Evolutionary conservation across 1,140 invertebrate species (phyloP), one percentile per base, ranked within the genome.

Genomic region (Musca vetustissima): DNA sequence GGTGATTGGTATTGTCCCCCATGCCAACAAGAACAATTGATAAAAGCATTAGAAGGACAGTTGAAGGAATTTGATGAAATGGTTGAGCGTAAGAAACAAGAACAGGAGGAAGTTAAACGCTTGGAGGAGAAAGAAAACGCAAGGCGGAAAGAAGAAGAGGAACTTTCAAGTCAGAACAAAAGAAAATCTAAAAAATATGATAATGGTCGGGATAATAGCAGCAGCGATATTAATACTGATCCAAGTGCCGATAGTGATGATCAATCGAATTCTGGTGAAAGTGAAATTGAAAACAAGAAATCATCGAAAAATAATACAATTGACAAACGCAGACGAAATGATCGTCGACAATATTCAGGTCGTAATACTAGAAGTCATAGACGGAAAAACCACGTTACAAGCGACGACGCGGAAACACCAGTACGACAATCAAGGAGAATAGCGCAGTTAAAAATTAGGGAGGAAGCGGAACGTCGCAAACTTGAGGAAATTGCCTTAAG

Each of bases 1-100:
- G 96, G 96, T 21, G 93, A 98, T 79, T 98, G 97, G 97, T 96
- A 90, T 83, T 98, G 97, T 83, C 96, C 96, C 53, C 93, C 93
- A 0, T 99, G 97, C 85, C 91, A 96, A 81, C 96, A 95, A 90
- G 86, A 86, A 69, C 85, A 86, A 69, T 81, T 97, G 13, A 87
- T 96, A 52, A 83, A 84, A n/a, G 89, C 90, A 7, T 76, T 93
- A 14, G 88, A 90, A 72, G 83, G 83, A 4, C 83, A 90, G 79
- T 74, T 88, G 73, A 72, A 85, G 71, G 86, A 89, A 73, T 89
- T 88, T 67, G 90, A 92, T 73, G 85, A 85, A n/a, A 80, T 83
- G 24, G 86, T 96, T 36, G 87, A 90, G 73, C 90, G 90, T 59
- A 87, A 87, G 73, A 79, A 84, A 55, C 81, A 79, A 11, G 87